A percentile compares a stretch with the other conserved stretches of the same genome.
Conservation (phyloP, 2,888 invertebrate genomes). For the Dynastes tityus region DNA sequence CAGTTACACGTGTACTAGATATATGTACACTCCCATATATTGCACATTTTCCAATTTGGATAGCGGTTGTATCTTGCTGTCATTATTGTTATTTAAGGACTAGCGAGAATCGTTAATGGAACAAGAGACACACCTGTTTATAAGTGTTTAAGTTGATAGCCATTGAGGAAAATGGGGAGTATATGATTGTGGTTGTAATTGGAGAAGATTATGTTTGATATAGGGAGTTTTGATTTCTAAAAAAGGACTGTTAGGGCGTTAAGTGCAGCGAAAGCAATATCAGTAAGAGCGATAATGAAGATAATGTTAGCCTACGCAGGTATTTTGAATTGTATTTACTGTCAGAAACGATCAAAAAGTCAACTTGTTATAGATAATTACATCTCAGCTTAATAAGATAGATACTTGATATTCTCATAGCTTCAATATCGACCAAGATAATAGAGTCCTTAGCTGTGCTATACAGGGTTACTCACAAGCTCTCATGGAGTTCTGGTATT, state of each 20-base stretch:
- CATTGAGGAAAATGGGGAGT: background rate
- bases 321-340: background rate
- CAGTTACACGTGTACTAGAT: slow-evolving; percentile 29
- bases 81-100: slow-evolving; percentile 28
- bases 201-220: slow-evolving; percentile 12
- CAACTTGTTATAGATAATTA: background rate
- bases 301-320: background rate
- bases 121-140: slow-evolving; percentile 29
- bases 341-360: background rate
- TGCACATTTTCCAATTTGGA: slow-evolving; percentile 34
- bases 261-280: background rate
- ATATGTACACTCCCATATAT: slow-evolving; percentile 9
- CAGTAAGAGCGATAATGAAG: background rate
- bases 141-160: background rate
- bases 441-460: too few relatives aligned
- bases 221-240: background rate
- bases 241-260: background rate
- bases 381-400: too few relatives aligned
- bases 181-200: background rate
- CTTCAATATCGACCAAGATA: too few relatives aligned
- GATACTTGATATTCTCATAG: too few relatives aligned
- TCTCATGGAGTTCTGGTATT: too few relatives aligned
- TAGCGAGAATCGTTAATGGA: slow-evolving; percentile 25
- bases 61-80: slow-evolving; percentile 10
- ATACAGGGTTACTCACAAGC: too few relatives aligned